Conservation (phyloP, 1,140 invertebrate genomes). For the Drosophila sechellia region DNA sequence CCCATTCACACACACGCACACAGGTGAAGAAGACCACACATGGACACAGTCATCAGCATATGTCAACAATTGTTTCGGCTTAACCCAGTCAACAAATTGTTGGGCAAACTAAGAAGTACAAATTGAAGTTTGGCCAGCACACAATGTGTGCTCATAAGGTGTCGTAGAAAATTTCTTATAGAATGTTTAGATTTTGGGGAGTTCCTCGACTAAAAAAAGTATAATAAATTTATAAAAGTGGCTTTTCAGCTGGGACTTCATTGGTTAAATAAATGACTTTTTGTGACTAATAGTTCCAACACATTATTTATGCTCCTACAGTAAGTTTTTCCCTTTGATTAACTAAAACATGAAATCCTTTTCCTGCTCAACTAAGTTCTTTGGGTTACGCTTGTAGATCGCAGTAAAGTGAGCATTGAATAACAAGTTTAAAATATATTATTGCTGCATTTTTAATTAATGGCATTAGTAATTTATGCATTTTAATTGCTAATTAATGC, state of each 20-base stretch:
- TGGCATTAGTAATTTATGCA: constrained; percentile 70
- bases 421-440: constrained; percentile 54
- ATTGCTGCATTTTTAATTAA: constrained; percentile 65
- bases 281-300: neutral
- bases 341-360: neutral
- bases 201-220: neutral
- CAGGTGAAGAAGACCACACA: constrained; percentile 11
- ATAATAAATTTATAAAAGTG: neutral
- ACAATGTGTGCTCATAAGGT: neutral
- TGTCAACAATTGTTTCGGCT: constrained; percentile 50
- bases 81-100: constrained; percentile 31
- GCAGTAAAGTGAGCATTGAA: neutral
- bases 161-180: neutral
- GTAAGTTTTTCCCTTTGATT: neutral
- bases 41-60: constrained; percentile 42
- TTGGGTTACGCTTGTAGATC: neutral
- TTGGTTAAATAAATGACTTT: no score
- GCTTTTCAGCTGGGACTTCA: no score
- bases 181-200: neutral
- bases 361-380: neutral
- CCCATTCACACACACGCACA: constrained; percentile 2
- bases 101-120: constrained; percentile 9
- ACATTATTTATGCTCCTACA: neutral
- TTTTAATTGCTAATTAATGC: constrained; percentile 79
- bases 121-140: constrained; percentile 6